A percentile compares a stretch with the other conserved stretches of the same genome.
phyloP scores from a whole-genome alignment of 2,113 vertebrate genomes.

The Perca fluviatilis region DNA sequence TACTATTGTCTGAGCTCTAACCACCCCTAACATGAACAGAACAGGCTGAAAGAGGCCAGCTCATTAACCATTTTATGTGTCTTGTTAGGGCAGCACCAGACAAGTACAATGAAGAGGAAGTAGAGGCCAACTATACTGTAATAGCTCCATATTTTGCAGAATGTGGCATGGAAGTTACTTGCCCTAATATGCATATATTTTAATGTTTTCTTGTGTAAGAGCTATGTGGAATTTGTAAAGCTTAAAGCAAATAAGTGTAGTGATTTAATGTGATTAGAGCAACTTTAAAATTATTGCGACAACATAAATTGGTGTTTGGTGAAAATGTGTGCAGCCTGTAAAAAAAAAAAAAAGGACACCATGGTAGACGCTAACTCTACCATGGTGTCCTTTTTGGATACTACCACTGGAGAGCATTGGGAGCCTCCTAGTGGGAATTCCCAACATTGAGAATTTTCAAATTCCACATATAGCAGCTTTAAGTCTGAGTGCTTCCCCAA shows the following conservation, averaged over 20 bases:
- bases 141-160: conserved; percentile 12
- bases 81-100: conserved; percentile 48
- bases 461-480: background rate
- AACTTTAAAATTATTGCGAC: background rate
- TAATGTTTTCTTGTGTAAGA: background rate
- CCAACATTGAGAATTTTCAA: background rate
- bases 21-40: conserved; percentile 43
- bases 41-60: conserved; percentile 56
- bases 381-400: background rate
- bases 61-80: conserved; percentile 67
- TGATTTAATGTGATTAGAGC: background rate
- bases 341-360: too few relatives aligned
- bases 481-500: background rate
- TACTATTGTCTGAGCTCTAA: conserved; percentile 69
- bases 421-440: background rate
- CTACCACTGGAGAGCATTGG: background rate
- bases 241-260: background rate
- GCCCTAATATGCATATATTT: background rate
- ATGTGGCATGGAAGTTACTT: background rate
- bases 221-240: background rate
- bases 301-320: background rate
- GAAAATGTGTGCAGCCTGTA: background rate
- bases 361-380: too few relatives aligned
- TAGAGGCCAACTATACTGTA: conserved; percentile 2
- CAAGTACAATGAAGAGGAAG: conserved; percentile 55